Evolutionary conservation across 2,888 invertebrate species (phyloP), one percentile per base, ranked within the genome.

Genomic region (Apotomis turbidana): DNA sequence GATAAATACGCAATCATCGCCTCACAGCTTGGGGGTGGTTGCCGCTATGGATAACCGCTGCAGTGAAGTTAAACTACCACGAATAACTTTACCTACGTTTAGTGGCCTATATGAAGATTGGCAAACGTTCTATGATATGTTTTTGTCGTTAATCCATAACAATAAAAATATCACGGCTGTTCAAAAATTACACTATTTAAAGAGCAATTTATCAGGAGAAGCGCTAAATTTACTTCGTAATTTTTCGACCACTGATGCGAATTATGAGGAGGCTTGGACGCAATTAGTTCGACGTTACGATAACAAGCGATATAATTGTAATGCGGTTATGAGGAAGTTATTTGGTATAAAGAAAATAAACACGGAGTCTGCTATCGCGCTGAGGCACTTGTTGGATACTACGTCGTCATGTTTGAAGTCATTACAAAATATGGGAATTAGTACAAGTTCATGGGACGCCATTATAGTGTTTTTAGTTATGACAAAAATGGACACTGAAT

Each of bases 151-250:
- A 52, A 76, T 78, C 9, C 75, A 78, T n/a, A 51, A 73, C 2
- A 78, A 78, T 27, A 49, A 58, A 15, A 66, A 2, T 12, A 36
- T 78, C 4, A 63, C 73, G 8, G 9, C 66, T 0, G 78, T 78
- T 4, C 76, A 78, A 61, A 79, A 77, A 60, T 38, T 78, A 9
- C 78, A 78, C 15, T 79, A 80, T 55, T 59, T 80, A 54, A 80
- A 79, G 41, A 57, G 67, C 4, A 76, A 63, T 70, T 61, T 80
- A 12, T 61, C 68, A 0, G 78, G 77, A 36, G 77, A 79, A 68
- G 55, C 78, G 6, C 70, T 71, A 59, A 59, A n/a, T 8, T 13
- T 78, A 49, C 15, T 79, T 4, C 55, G 73, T 36, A 77, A 77
- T 54, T 70, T 78, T 10, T 27, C 76, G 52, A 76, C 70, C 0